A percentile compares a stretch with the other conserved stretches of the same genome.
phyloP scores from a whole-genome alignment of 2,113 vertebrate species.

The Synchiropus splendidus region DNA sequence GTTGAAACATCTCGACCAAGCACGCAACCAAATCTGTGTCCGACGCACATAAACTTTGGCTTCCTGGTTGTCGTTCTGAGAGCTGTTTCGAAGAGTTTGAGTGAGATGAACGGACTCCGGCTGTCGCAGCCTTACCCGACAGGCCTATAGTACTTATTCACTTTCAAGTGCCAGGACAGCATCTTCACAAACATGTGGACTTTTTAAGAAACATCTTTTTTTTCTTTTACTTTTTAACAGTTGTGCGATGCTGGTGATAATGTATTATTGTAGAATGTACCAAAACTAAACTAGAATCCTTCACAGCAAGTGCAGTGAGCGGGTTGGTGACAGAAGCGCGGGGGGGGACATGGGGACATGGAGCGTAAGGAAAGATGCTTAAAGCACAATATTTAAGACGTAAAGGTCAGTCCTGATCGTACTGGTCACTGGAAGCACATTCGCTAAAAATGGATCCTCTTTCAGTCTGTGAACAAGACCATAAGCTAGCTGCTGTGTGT shows the following conservation, averaged over 20 bases:
- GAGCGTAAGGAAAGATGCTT: constrained; percentile 23
- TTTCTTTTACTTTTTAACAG: constrained; percentile 8
- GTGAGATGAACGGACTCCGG: constrained; percentile 42
- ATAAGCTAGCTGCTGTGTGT: constrained; percentile 62
- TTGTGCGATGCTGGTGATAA: constrained; percentile 35
- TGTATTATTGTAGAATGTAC: constrained; percentile 60
- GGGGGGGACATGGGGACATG: no score
- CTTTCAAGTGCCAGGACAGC: constrained; percentile 62
- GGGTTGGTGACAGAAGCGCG: no score
- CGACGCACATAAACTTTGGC: constrained; percentile 10
- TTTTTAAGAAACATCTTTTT: constrained; percentile 23
- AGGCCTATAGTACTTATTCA: constrained; percentile 56
- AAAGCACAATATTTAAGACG: constrained; percentile 63
- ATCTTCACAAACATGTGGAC: constrained; percentile 44
- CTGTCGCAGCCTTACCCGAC: constrained; percentile 44
- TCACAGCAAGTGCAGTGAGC: constrained; percentile 19
- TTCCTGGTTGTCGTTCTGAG: constrained; percentile 18
- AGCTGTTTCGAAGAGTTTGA: constrained; percentile 33
- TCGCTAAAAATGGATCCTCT: constrained; percentile 24
- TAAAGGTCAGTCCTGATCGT: constrained; percentile 22
- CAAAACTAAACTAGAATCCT: constrained; percentile 39
- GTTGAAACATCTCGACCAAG: constrained; percentile 4
- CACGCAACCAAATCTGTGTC: constrained; percentile 3
- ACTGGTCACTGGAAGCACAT: constrained; percentile 53
- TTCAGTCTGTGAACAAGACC: constrained; percentile 56